Percentiles rank a stretch among this genome's conserved stretches.
Conservation (phyloP, 2,113 vertebrate genomes). For the Aplodontia rufa region DNA sequence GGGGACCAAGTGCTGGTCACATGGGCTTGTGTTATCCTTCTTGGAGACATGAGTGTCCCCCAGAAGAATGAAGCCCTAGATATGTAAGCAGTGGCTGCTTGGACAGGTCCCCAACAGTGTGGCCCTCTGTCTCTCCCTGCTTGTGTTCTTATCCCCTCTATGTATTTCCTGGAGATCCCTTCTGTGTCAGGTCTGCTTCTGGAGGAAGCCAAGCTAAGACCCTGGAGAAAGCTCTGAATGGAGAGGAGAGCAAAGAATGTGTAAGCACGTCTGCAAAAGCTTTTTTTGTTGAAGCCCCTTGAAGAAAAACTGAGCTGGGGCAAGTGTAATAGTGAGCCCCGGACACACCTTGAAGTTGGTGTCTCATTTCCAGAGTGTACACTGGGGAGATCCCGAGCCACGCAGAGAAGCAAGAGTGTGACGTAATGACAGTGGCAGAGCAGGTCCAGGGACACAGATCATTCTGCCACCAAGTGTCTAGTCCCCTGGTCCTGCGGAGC, state of each 20-base stretch:
- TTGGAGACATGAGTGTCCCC: too few species aligned
- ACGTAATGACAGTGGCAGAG: neutral
- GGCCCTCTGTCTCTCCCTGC: neutral
- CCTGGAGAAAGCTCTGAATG: neutral
- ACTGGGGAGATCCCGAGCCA: neutral
- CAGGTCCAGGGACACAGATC: neutral
- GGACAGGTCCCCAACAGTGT: neutral
- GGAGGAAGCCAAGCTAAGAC: neutral
- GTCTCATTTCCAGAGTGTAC: neutral
- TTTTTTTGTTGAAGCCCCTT: neutral
- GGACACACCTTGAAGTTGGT: neutral
- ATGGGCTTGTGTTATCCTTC: rapidly evolving
- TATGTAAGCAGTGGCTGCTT: too few species aligned
- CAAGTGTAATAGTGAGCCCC: too few species aligned
- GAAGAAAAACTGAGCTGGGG: too few species aligned
- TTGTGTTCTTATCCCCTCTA: neutral
- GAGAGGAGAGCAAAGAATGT: neutral
- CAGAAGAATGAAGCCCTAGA: neutral
- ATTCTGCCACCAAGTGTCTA: too few species aligned
- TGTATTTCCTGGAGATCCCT: neutral
- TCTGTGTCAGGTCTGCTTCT: too few species aligned
- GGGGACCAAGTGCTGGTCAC: too few species aligned
- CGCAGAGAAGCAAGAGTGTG: neutral
- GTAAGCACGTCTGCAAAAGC: neutral
- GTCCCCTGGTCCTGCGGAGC: neutral